Percentiles rank a stretch among this genome's conserved stretches.
These are phyloP conservation scores for Andrena bucephala DNA, from an alignment of 2,888 invertebrate species.

Conservation along the genomic window DNA sequence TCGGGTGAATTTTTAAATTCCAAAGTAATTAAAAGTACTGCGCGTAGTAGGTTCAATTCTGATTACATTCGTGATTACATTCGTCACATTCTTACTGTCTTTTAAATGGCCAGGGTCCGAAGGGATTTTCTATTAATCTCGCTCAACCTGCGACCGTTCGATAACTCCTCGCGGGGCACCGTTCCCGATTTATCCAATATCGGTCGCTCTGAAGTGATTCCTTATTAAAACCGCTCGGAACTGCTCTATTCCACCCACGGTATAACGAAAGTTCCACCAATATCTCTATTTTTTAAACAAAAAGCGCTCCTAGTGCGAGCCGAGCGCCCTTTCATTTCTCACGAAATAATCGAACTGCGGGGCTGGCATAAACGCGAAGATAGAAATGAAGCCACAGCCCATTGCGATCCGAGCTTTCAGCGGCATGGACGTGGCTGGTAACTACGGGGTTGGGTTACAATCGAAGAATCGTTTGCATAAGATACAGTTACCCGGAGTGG, in stretches of 20 bases:
- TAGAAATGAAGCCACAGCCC: background rate
- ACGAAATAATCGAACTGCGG: background rate
- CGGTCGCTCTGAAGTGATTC: constrained; percentile 10
- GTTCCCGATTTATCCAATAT: constrained; percentile 13
- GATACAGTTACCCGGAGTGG: background rate
- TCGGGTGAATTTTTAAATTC: too few relatives aligned
- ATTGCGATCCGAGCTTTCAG: background rate
- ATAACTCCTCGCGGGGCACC: background rate
- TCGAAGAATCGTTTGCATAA: background rate
- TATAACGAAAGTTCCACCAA: constrained; percentile 7
- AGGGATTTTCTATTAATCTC: constrained; percentile 8
- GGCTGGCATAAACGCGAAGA: too few relatives aligned
- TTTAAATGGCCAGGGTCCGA: background rate
- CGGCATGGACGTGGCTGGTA: background rate
- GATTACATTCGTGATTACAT: background rate
- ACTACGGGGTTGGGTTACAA: background rate
- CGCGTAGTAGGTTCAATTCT: background rate
- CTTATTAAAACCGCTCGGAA: constrained; percentile 27
- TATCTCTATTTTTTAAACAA: background rate
- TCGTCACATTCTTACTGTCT: background rate
- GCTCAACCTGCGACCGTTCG: background rate
- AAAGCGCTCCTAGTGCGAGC: background rate
- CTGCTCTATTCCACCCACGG: background rate
- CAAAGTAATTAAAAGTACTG: too few relatives aligned
- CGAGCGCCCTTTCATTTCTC: background rate